Percentiles rank a stretch among this genome's conserved stretches.
Conservation (phyloP, 2,888 invertebrate species). For the Nomada lathburiana region DNA sequence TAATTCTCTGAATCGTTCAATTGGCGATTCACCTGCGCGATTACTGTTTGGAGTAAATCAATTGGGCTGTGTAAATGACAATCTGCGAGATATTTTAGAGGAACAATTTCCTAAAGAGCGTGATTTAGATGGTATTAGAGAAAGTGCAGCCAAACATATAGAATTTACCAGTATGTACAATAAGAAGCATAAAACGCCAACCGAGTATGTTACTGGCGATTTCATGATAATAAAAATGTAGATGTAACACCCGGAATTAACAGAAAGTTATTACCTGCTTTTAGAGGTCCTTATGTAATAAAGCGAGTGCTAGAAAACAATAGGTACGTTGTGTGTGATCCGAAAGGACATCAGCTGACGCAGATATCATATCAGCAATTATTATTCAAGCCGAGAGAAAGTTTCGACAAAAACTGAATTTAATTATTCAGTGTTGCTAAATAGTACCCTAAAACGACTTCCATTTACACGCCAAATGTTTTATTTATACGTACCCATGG, state of each 20-base stretch:
- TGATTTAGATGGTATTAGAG: not conserved
- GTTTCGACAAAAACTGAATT: no score
- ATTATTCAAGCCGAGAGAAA: no score
- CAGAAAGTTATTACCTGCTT: constrained; percentile 29
- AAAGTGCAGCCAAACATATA: constrained; percentile 2
- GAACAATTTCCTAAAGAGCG: not conserved
- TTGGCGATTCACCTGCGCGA: constrained; percentile 28
- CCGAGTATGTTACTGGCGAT: constrained; percentile 8
- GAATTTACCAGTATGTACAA: constrained; percentile 10
- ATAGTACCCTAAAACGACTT: no score
- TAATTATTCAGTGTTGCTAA: no score
- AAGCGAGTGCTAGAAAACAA: constrained; percentile 7
- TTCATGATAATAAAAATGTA: constrained; percentile 30
- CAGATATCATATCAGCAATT: no score
- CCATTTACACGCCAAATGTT: no score
- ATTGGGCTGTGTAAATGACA: constrained; percentile 13
- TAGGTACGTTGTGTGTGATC: constrained; percentile 26
- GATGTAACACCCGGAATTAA: constrained; percentile 24
- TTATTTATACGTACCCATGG: no score
- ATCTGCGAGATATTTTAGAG: constrained; percentile 10
- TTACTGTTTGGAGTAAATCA: constrained; percentile 39
- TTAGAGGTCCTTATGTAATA: constrained; percentile 32
- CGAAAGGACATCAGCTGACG: constrained; percentile 19
- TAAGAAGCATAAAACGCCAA: constrained; percentile 19
- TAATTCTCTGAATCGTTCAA: constrained; percentile 32